Evolutionary conservation across 1,140 invertebrate genomes (phyloP).

Genomic region (Andrena cerasifolii): DNA sequence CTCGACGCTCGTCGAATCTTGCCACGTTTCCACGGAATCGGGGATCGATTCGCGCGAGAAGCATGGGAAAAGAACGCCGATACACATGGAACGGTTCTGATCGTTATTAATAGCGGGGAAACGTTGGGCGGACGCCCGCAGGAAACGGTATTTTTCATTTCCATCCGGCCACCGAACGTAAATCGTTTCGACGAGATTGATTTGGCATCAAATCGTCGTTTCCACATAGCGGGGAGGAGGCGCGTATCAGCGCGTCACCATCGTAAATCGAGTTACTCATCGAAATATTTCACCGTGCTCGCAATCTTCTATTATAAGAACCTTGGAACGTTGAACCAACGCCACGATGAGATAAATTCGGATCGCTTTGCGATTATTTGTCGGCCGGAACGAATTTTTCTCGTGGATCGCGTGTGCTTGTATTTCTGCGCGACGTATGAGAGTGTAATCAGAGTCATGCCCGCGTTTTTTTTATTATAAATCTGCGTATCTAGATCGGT

Average conservation of each 20-base stretch:
- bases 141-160: slow-evolving; percentile 8
- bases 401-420: not conserved
- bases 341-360: not conserved
- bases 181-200: slow-evolving; percentile 23
- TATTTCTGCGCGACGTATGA: too few species aligned
- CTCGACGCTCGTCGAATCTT: not conserved
- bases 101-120: slow-evolving; percentile 1
- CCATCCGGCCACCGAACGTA: not conserved
- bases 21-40: not conserved
- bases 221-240: not conserved
- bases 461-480: too few species aligned
- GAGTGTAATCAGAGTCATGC: too few species aligned
- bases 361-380: slow-evolving; percentile 8
- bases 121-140: too few species aligned
- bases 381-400: not conserved
- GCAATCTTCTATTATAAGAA: not conserved
- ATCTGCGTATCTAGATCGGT: too few species aligned
- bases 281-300: slow-evolving; percentile 14
- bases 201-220: slow-evolving; percentile 3
- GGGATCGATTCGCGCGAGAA: not conserved
- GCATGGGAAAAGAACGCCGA: not conserved
- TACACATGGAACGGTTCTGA: not conserved
- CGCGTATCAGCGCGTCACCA: not conserved
- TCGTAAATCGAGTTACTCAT: slow-evolving; percentile 21
- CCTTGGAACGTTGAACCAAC: not conserved